These are phyloP conservation scores for Psephotus haematonotus DNA, from an alignment of 2,113 vertebrate species.

Conservation along the genomic window DNA sequence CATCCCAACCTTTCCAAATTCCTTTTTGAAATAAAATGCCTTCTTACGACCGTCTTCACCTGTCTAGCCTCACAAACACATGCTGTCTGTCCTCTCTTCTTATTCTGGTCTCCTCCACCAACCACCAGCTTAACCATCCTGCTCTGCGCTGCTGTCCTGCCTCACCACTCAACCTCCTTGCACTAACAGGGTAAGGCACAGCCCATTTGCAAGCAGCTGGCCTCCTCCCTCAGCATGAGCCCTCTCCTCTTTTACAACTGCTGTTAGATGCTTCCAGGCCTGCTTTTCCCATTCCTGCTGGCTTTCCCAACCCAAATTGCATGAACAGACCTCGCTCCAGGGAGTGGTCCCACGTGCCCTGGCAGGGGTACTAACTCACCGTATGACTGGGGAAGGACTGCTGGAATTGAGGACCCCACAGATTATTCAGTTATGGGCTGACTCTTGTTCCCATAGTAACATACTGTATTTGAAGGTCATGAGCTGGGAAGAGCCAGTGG, in stretches of 20 bases:
- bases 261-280: conserved; percentile 5
- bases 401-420: neutral
- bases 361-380: neutral
- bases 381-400: neutral
- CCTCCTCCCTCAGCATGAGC: neutral
- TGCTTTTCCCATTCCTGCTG: conserved; percentile 7
- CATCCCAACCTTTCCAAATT: neutral
- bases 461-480: neutral
- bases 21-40: neutral
- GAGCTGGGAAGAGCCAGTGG: neutral
- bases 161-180: neutral
- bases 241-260: neutral
- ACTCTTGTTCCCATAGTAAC: neutral
- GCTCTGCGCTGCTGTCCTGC: neutral
- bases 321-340: neutral
- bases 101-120: neutral
- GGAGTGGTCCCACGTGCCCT: neutral
- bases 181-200: neutral
- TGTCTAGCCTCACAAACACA: neutral
- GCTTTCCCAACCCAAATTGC: neutral
- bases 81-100: neutral
- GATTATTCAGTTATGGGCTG: neutral
- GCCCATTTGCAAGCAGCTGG: neutral
- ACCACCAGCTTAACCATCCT: neutral
- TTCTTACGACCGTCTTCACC: neutral